Base-by-base conservation (phyloP, 2,888 invertebrate genomes). In the Drosophila prolongata region DNA sequence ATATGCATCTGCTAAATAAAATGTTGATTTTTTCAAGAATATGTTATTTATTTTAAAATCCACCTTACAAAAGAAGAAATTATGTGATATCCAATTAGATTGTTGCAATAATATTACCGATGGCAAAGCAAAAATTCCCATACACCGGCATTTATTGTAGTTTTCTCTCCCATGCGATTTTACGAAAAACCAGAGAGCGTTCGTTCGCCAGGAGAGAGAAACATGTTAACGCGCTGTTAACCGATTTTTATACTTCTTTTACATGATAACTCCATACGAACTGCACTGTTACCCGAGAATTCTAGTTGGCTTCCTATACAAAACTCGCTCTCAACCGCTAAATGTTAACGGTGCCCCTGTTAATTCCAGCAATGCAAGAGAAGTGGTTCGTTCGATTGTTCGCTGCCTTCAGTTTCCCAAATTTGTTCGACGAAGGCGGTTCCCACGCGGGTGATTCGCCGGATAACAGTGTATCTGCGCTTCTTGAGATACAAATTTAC, bases 101-200 rank as follows among this genome's bases (percentile, higher is more conserved):
- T 35, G 5, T 19, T 38, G 8, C 3, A 37, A 3, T 1, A n/a
- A 19, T n/a, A n/a, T n/a, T n/a, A n/a, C n/a, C n/a, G n/a, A 13
- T n/a, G n/a, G n/a, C n/a, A 6, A 10, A 16, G 2, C 1, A 30
- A 16, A 67, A 59, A 69, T 70, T 69, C 69, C 24, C 49, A 34
- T 27, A 27, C 47, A 64, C 64, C 64, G 64, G 65, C 65, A 19
- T 64, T 24, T 34, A 2, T 3, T 35, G 2, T 10, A 24, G 35
- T 24, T 16, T 34, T n/a, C 14, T 40, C 30, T 11, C 81, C 84
- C 81, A 82, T 87, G 81, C 81, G 79, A 81, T 72, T 27, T 69
- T 14, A 5, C 10, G 0, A 1, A 9, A 52, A 40, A 9, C 47
- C 47, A 30, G 47, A 47, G 47, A 47, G 47, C 14, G 3, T 1